These are phyloP conservation scores for Gracilinanus agilis DNA, from an alignment of 2,113 vertebrate genomes.

Conservation along the genomic window DNA sequence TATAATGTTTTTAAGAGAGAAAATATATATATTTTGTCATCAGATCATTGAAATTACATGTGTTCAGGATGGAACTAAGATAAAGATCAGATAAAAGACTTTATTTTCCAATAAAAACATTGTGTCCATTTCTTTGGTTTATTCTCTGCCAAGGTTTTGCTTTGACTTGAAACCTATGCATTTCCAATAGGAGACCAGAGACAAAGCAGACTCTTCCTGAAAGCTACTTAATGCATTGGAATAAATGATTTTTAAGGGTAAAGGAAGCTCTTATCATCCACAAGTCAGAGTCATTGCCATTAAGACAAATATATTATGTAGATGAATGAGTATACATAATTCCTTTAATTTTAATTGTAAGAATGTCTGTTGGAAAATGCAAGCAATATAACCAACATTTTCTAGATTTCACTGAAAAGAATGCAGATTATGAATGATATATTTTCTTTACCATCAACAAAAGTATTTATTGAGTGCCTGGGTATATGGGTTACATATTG, in stretches of 20 bases:
- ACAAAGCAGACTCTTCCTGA: neutral
- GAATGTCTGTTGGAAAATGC: slow-evolving; percentile 56
- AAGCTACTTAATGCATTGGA: slow-evolving; percentile 46
- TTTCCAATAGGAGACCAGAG: neutral
- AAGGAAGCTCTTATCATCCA: slow-evolving; percentile 35
- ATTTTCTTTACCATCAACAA: slow-evolving; percentile 66
- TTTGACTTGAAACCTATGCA: neutral
- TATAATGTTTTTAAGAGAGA: slow-evolving; percentile 37
- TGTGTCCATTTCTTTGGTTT: neutral
- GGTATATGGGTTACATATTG: slow-evolving; percentile 38
- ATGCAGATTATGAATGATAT: slow-evolving; percentile 64
- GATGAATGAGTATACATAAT: slow-evolving; percentile 56
- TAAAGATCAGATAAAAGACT: neutral
- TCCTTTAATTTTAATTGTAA: slow-evolving; percentile 63
- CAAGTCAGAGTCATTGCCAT: slow-evolving; percentile 52
- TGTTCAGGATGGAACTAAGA: neutral
- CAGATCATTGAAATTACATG: neutral
- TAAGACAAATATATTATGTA: slow-evolving; percentile 61
- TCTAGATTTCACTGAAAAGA: slow-evolving; percentile 54
- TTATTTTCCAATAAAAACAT: slow-evolving; percentile 18
- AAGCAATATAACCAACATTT: slow-evolving; percentile 48
- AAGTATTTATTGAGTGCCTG: slow-evolving; percentile 64
- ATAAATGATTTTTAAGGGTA: slow-evolving; percentile 38
- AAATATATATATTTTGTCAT: neutral
- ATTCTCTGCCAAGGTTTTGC: neutral